A percentile compares a stretch with the other conserved stretches of the same genome.
Evolutionary conservation across 2,113 vertebrate species (phyloP).

Genomic region (Chroicocephalus ridibundus): DNA sequence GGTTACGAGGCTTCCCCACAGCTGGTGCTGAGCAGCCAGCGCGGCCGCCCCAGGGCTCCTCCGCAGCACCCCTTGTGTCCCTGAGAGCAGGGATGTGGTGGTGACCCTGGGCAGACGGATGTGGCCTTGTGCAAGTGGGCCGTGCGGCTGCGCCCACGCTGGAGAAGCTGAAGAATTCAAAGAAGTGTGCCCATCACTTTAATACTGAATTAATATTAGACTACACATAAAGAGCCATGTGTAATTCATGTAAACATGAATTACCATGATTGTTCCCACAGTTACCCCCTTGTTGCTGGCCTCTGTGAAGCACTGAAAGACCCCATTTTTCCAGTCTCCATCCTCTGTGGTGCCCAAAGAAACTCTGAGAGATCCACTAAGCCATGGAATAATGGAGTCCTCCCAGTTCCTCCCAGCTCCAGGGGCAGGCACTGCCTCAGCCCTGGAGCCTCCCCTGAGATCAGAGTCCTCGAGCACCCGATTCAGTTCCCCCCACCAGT

Average conservation of each 20-base stretch:
- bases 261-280: not conserved
- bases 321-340: not conserved
- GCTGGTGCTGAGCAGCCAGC: not conserved
- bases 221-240: not conserved
- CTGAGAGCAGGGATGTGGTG: not conserved
- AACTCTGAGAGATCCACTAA: not conserved
- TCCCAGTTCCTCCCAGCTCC: not conserved
- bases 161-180: not conserved
- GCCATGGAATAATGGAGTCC: not conserved
- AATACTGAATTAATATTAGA: not conserved
- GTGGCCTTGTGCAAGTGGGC: not conserved
- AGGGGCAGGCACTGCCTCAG: not conserved
- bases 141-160: rapidly evolving
- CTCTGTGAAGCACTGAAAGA: not conserved
- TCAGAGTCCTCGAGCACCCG: not conserved
- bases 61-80: not conserved
- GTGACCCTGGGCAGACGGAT: not conserved
- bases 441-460: not conserved
- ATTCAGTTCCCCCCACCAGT: not conserved
- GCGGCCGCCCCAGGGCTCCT: not conserved
- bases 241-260: no score
- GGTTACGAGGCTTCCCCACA: not conserved
- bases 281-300: not conserved
- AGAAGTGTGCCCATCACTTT: not conserved
- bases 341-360: not conserved